Evolutionary conservation across 2,113 vertebrate genomes (phyloP), one percentile per base, ranked within the genome.

Genomic region (Halichoeres trimaculatus): DNA sequence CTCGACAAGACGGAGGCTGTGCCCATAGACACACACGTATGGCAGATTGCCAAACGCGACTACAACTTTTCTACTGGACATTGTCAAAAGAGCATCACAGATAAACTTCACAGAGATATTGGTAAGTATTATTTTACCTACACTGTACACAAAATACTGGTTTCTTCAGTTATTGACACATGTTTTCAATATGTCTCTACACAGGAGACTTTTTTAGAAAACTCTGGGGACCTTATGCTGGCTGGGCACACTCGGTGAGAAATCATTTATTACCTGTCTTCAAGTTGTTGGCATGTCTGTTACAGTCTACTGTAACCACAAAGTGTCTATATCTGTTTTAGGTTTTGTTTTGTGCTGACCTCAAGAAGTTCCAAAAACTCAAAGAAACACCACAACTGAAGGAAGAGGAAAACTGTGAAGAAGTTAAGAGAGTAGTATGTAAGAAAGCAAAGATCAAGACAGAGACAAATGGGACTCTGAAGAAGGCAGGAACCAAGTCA

Each of bases 191-290:
- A 2, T 63, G 24, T 85, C 70, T 90, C 43, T 80, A 30, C 2
- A 1, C 89, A 99, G 98, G 97, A 0, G 92, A 96, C 76, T 97
- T 96, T 80, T 99, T 98, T 89, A 94, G 95, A 38, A 90, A 80
- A 8, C 91, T 97, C 10, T 99, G 97, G 97, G 98, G 98, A 66
- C 90, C 96, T 19, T 93, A 74, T 8, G 96, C 98, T 0, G 98
- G 98, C 69, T 99, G 98, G 98, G 95, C 96, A 0, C 98, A 99
- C 53, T 95, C 96, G 20, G 97, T 99, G 81, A 97, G 97, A 95
- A 20, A 10, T 8, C 1, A 16, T n/a, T 61, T 1, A 0, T 14
- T 41, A 36, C 19, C 19, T 61, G 52, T 48, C 16, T 0, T 2
- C 65, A 2, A 45, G 3, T 63, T 40, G 43, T 8, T 63, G 9